Evolutionary conservation across 2,888 invertebrate genomes (phyloP), one percentile per base, ranked within the genome.

Genomic region (Clusia tigrina): DNA sequence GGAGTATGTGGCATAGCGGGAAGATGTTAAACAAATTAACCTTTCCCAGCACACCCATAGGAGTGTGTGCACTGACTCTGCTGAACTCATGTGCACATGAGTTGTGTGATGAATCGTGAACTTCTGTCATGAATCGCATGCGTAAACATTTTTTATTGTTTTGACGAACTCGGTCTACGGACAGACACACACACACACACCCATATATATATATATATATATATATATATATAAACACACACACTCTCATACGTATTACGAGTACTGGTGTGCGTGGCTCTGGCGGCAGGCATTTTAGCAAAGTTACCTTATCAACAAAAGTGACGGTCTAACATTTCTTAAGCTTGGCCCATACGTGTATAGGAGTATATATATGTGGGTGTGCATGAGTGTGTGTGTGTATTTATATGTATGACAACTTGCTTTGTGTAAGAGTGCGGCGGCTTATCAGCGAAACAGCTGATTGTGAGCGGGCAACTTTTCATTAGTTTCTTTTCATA

Each of bases 21-120:
- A n/a, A 42, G n/a, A 42, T 42, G 48, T 48, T 48, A 76, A 73
- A 76, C 74, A 77, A 77, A 75, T 77, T 77, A 75, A 77, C 76
- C 77, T 73, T 75, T 74, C 66, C 54, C 61, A 70, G 73, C 68
- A 70, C n/a, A 72, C 74, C 74, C 74, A 75, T 74, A n/a, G n/a
- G n/a, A n/a, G n/a, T n/a, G n/a, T n/a, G n/a, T n/a, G n/a, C n/a
- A 42, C 32, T 42, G 42, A 42, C 22, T 6, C 18, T 48, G 48
- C 15, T 48, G 2, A 48, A 48, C 48, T 48, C n/a, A n/a, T n/a
- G n/a, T n/a, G n/a, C n/a, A n/a, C n/a, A n/a, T n/a, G n/a, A n/a
- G n/a, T n/a, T n/a, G n/a, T n/a, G n/a, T n/a, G n/a, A n/a, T n/a
- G n/a, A n/a, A n/a, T n/a, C n/a, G n/a, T n/a, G n/a, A n/a, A n/a